Conservation (phyloP, 2,113 vertebrate species). For the Pterocles gutturalis region DNA sequence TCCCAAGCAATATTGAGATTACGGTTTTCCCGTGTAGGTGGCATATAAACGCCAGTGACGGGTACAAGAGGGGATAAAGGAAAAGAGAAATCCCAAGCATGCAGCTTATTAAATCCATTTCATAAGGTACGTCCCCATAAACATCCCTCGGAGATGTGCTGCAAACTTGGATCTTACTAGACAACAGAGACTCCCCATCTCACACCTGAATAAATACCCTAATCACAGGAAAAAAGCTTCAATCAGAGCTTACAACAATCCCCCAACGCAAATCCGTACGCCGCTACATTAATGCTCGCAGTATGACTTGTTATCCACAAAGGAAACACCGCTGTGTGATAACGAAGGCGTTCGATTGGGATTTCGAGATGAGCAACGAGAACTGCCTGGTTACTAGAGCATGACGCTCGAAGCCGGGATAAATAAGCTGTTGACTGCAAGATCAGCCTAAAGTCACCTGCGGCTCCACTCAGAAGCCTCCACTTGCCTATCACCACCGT, state of each 20-base stretch:
- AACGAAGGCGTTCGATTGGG: conserved; percentile 52
- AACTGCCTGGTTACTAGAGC: conserved; percentile 46
- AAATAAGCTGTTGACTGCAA: conserved; percentile 20
- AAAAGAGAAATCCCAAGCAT: rapidly evolving
- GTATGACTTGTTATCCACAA: conserved; percentile 51
- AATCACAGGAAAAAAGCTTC: conserved; percentile 30
- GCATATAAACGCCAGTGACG: rapidly evolving
- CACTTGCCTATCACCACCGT: not conserved
- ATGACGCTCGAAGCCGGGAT: not conserved
- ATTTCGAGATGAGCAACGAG: conserved; percentile 43
- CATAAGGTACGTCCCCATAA: not conserved
- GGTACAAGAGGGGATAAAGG: not conserved
- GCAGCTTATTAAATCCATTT: not conserved
- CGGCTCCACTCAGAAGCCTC: not conserved
- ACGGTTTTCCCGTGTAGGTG: rapidly evolving
- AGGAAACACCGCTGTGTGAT: conserved; percentile 49
- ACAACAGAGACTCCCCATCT: not conserved
- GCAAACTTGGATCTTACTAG: not conserved
- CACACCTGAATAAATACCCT: conserved; percentile 28
- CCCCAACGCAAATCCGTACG: conserved; percentile 12
- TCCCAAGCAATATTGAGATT: not conserved
- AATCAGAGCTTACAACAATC: conserved; percentile 24
- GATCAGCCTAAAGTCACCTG: not conserved
- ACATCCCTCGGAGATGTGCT: not conserved
- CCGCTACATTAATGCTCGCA: not conserved